Conservation (phyloP, 2,113 vertebrate species). For the Nettapus auritus region DNA sequence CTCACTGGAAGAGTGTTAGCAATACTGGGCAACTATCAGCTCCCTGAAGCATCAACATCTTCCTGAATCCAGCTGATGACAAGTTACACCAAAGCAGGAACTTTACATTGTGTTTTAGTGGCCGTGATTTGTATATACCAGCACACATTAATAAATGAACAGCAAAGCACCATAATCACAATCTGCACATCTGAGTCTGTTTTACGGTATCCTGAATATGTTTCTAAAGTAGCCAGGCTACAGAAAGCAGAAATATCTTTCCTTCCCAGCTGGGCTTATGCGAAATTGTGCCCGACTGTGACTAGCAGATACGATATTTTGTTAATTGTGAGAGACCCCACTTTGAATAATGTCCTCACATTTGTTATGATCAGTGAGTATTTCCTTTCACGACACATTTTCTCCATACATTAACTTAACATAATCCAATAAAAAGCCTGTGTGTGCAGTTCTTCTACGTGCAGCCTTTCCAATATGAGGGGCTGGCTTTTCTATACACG, state of each 20-base stretch:
- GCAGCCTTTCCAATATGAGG: background rate
- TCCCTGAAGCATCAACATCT: background rate
- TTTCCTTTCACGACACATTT: conserved; percentile 28
- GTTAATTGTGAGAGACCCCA: conserved; percentile 26
- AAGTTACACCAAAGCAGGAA: background rate
- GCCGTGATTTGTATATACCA: background rate
- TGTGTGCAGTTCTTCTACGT: background rate
- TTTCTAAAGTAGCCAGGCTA: background rate
- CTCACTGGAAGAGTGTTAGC: background rate
- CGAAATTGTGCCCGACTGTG: conserved; percentile 20
- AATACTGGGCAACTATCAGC: background rate
- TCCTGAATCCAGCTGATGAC: background rate
- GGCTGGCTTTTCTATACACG: background rate
- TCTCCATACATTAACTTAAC: conserved; percentile 33
- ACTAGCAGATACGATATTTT: conserved; percentile 46
- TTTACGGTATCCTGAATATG: background rate
- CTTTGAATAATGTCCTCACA: conserved; percentile 30
- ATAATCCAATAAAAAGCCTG: conserved; percentile 28
- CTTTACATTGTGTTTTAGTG: background rate
- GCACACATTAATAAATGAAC: conserved; percentile 13
- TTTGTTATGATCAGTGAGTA: conserved; percentile 23
- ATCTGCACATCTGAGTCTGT: background rate
- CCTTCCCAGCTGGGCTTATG: conserved; percentile 4
- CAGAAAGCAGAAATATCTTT: background rate
- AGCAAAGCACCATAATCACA: background rate